Conservation (phyloP, 2,797 vertebrate species). For the Meda fulgida region DNA sequence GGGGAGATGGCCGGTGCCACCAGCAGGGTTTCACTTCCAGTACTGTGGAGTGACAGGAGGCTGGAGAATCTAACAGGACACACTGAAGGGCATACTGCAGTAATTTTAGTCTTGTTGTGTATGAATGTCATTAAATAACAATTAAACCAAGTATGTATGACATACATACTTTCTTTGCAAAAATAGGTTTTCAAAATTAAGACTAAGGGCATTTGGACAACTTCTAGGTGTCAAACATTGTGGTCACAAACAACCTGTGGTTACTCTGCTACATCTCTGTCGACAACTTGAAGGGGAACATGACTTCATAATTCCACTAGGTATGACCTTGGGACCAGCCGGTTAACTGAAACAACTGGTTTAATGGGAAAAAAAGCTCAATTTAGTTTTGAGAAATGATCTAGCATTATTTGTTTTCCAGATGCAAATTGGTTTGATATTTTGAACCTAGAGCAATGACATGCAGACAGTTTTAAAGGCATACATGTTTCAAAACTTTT, state of each 20-base stretch:
- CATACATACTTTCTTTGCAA: neutral
- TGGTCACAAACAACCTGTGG: neutral
- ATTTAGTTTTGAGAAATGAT: neutral
- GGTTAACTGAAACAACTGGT: neutral
- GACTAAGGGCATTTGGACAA: neutral
- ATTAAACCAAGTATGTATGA: neutral
- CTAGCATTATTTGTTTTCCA: neutral
- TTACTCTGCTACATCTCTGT: neutral
- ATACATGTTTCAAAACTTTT: neutral
- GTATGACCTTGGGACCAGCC: neutral
- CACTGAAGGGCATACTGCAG: neutral
- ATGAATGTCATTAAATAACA: neutral
- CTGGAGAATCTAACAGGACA: conserved; percentile 31
- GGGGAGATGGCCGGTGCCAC: conserved; percentile 73
- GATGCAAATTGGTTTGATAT: too few species aligned
- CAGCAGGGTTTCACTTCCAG: conserved; percentile 52
- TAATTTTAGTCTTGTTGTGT: neutral
- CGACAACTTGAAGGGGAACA: neutral
- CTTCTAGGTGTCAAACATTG: neutral
- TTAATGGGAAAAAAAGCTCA: neutral
- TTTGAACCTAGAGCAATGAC: neutral
- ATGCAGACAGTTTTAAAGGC: neutral
- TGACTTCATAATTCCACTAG: neutral
- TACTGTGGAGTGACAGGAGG: conserved; percentile 30
- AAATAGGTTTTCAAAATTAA: neutral